Percentiles rank a stretch among this genome's conserved stretches.
phyloP scores from a whole-genome alignment of 2,888 invertebrate genomes.

The Ariolimax columbianus region DNA sequence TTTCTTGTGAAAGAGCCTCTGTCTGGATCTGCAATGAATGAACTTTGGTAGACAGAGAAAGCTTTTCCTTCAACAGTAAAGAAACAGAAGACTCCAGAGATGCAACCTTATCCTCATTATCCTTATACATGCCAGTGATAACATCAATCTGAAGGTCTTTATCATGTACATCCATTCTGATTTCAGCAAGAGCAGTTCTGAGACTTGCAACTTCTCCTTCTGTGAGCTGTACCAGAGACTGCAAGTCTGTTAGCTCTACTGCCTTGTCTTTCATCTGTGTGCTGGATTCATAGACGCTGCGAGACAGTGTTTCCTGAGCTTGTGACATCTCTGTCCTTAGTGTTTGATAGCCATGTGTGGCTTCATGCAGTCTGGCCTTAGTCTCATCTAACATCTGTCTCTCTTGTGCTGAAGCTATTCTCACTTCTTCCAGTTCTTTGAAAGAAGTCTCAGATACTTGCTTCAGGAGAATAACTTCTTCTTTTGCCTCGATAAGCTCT shows the following conservation, averaged over 20 bases:
- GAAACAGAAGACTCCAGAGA: slow-evolving; percentile 12
- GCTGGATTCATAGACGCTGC: slow-evolving; percentile 1
- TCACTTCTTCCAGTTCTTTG: slow-evolving; percentile 36
- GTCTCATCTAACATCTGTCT: slow-evolving; percentile 6
- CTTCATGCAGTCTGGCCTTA: slow-evolving; percentile 15
- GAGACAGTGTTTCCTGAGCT: slow-evolving; percentile 25
- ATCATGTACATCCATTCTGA: slow-evolving; percentile 4
- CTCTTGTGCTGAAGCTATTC: not conserved
- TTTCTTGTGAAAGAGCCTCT: slow-evolving; percentile 10
- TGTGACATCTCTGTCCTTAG: slow-evolving; percentile 28
- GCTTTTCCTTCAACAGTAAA: slow-evolving; percentile 21
- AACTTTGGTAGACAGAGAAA: not conserved
- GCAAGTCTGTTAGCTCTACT: slow-evolving; percentile 7
- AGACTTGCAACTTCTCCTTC: slow-evolving; percentile 34
- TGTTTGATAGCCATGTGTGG: slow-evolving; percentile 10
- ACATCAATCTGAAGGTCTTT: slow-evolving; percentile 34
- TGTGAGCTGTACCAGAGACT: not conserved
- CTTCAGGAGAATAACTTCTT: too few relatives aligned
- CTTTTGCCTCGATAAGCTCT: too few relatives aligned
- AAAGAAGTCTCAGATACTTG: slow-evolving; percentile 15
- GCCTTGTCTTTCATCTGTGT: slow-evolving; percentile 28
- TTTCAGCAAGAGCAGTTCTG: slow-evolving; percentile 26
- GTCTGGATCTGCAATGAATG: not conserved
- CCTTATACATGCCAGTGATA: not conserved
- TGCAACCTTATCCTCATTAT: slow-evolving; percentile 16